Base-by-base conservation (phyloP, 2,797 vertebrate genomes). In the Morelia viridis region DNA sequence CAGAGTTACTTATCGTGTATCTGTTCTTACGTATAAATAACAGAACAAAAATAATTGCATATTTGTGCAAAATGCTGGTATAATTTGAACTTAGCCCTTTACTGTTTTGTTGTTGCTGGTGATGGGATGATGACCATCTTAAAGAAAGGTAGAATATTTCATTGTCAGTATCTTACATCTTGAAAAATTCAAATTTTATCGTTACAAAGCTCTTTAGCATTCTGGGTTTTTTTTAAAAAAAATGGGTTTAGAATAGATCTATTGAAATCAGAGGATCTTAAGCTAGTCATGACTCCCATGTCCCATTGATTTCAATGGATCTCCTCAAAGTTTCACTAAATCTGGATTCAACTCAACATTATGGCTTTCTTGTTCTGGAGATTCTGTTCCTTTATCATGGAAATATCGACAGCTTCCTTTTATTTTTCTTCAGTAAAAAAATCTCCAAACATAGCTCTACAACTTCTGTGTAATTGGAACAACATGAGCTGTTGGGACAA, bases 381-480 rank as follows among this genome's bases (percentile, higher is more conserved):
- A 86, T 88, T 89, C 26, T 91, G 68, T 80, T 92, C 83, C 8
- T 64, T 88, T 93, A 92, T 85, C 89, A 92, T 85, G 35, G 91
- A 92, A 96, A 92, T 88, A 92, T 89, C 58, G 80, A 94, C 0
- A 76, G 41, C 68, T 93, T 93, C 94, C 90, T 0, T 90, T 68
- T 90, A 80, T 92, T 92, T 92, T 88, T 93, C 87, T 89, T 96
- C 96, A 95, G 95, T 94, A 28, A 53, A 76, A 50, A 53, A 35
- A 65, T 19, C 64, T 91, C 92, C 24, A 24, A 61, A 87, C 88
- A 94, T 92, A 28, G 90, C 92, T 94, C 95, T 94, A 93, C 94
- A 94, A 91, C 92, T 76, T 91, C 94, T 93, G 94, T 95, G 89
- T 95, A 96, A 97, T 84, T 89, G 93, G 71, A 94, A 92, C 94